Percentiles rank a stretch among this genome's conserved stretches.
phyloP scores from a whole-genome alignment of 2,888 invertebrate species.

The Drosophila ezoana region DNA sequence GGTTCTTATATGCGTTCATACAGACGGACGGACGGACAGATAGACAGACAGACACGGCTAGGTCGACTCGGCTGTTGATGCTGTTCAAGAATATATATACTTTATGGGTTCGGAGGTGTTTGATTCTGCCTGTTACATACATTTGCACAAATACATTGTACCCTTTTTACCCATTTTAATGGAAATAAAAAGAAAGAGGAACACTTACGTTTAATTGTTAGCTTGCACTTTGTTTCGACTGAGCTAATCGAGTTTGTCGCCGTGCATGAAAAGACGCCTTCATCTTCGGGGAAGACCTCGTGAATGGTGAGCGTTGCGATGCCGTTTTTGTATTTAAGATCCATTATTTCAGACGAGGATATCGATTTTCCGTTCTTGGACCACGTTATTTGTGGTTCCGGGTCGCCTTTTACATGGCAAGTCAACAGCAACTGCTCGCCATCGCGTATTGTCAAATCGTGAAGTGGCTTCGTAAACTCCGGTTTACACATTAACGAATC shows the following conservation, averaged over 20 bases:
- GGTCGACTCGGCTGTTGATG: too few relatives aligned
- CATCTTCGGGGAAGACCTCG: slow-evolving; percentile 98
- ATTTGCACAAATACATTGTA: too few relatives aligned
- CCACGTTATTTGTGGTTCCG: slow-evolving; percentile 96
- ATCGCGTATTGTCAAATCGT: slow-evolving; percentile 91
- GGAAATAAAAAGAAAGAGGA: too few relatives aligned
- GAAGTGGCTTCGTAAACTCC: slow-evolving; percentile 91
- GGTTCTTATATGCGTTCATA: too few relatives aligned
- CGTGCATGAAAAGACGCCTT: slow-evolving; percentile 94
- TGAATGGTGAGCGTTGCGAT: slow-evolving; percentile 94
- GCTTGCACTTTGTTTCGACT: slow-evolving; percentile 92
- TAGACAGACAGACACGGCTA: too few relatives aligned
- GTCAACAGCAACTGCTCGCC: slow-evolving; percentile 94
- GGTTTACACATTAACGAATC: slow-evolving; percentile 95
- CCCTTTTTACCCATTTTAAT: too few relatives aligned
- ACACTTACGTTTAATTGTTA: slow-evolving; percentile 92
- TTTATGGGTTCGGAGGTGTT: too few relatives aligned
- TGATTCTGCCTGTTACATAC: too few relatives aligned
- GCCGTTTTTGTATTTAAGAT: slow-evolving; percentile 96
- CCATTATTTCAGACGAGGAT: slow-evolving; percentile 93
- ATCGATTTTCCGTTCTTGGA: slow-evolving; percentile 92
- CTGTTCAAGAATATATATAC: too few relatives aligned
- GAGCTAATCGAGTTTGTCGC: slow-evolving; percentile 96
- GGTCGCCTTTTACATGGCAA: slow-evolving; percentile 95
- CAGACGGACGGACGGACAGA: too few relatives aligned